phyloP scores from a whole-genome alignment of 2,888 invertebrate genomes.

The Tuberolachnus salignus region DNA sequence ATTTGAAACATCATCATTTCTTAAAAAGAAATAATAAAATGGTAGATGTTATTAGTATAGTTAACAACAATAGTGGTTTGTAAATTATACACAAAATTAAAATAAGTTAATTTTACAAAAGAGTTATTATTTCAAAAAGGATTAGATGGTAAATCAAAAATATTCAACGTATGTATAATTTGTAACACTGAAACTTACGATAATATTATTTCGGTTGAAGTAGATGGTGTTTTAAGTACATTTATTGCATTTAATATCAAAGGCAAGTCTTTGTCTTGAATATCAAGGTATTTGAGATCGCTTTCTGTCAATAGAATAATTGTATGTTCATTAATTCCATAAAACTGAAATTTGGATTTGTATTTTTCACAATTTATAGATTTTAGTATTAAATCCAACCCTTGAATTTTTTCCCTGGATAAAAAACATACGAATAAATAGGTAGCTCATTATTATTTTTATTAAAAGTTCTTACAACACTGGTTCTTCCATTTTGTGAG shows the following conservation, averaged over 20 bases:
- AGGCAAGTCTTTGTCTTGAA: background rate
- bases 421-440: background rate
- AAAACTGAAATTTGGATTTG: background rate
- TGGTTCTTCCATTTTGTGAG: too few species aligned
- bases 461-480: background rate
- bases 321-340: conserved; percentile 36
- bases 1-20: conserved; percentile 39
- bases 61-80: background rate
- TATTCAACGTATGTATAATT: background rate
- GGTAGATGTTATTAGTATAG: background rate
- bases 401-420: background rate
- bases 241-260: conserved; percentile 4
- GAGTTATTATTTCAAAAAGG: background rate
- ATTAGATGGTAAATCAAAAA: background rate
- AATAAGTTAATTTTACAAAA: background rate
- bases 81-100: background rate
- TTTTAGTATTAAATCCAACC: conserved; percentile 31
- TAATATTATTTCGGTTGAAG: background rate
- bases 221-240: conserved; percentile 12
- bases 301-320: background rate
- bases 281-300: conserved; percentile 11
- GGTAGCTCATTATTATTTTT: too few species aligned
- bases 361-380: conserved; percentile 44
- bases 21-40: conserved; percentile 5
- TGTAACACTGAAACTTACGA: conserved; percentile 26